Evolutionary conservation across 2,888 invertebrate species (phyloP).

Genomic region (Eledona agricola): DNA sequence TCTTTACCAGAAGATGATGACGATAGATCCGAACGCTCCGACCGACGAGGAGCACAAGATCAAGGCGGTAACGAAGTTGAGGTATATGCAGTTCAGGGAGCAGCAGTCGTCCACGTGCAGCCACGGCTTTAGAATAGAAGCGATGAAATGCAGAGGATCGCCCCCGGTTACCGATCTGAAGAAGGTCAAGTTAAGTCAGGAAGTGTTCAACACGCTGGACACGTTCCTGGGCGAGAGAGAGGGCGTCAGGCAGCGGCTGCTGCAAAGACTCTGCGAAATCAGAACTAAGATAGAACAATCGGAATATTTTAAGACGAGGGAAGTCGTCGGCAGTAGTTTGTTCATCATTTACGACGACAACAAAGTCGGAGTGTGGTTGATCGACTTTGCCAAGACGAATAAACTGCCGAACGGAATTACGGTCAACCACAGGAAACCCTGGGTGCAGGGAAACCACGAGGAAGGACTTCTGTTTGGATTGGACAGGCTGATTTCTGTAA

Average conservation of each 20-base stretch:
- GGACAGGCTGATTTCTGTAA: constrained; percentile 86
- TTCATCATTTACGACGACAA: constrained; percentile 92
- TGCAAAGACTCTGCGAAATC: constrained; percentile 80
- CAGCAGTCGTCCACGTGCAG: constrained; percentile 91
- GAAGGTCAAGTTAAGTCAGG: constrained; percentile 80
- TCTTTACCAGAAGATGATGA: constrained; percentile 95
- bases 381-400: constrained; percentile 95
- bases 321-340: constrained; percentile 93
- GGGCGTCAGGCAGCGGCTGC: constrained; percentile 73
- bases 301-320: constrained; percentile 84
- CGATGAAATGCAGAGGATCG: constrained; percentile 85
- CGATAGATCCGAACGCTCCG: constrained; percentile 87
- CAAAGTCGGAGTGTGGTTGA: constrained; percentile 93
- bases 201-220: constrained; percentile 77
- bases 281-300: constrained; percentile 83
- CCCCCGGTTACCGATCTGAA: constrained; percentile 89
- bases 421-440: constrained; percentile 82
- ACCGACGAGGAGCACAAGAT: constrained; percentile 82
- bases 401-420: constrained; percentile 73
- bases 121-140: constrained; percentile 96
- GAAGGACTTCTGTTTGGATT: constrained; percentile 94
- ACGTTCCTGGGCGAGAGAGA: constrained; percentile 76
- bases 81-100: constrained; percentile 97
- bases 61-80: constrained; percentile 90
- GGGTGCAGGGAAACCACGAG: constrained; percentile 95